phyloP scores from a whole-genome alignment of 2,113 vertebrate species.

The Callionymus lyra region DNA sequence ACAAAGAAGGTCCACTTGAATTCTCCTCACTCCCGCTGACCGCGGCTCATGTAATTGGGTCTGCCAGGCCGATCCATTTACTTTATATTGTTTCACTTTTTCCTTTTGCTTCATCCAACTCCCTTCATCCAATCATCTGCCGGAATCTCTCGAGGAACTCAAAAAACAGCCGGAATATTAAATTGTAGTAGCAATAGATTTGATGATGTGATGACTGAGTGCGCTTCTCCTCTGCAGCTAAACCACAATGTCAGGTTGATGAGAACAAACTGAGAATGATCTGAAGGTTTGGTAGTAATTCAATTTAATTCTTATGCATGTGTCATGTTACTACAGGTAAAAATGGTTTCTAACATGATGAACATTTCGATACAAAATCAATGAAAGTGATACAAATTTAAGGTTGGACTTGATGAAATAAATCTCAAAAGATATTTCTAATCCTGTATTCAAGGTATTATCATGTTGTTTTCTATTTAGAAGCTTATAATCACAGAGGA shows the following conservation, averaged over 20 bases:
- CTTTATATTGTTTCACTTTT: slow-evolving; percentile 16
- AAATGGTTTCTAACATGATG: slow-evolving; percentile 31
- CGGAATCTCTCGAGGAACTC: too few relatives aligned
- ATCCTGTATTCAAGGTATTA: slow-evolving; percentile 17
- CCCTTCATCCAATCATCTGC: background rate
- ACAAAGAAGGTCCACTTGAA: slow-evolving; percentile 18
- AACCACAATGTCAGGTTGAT: slow-evolving; percentile 21
- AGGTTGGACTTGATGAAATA: slow-evolving; percentile 11
- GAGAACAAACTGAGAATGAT: slow-evolving; percentile 29
- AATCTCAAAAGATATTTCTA: slow-evolving; percentile 7
- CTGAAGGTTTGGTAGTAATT: slow-evolving; percentile 34
- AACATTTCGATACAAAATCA: too few relatives aligned
- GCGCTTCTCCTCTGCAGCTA: too few relatives aligned
- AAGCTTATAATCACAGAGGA: slow-evolving; percentile 21
- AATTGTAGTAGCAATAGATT: too few relatives aligned
- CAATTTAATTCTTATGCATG: slow-evolving; percentile 20
- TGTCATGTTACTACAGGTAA: slow-evolving; percentile 2
- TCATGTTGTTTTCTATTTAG: slow-evolving; percentile 14
- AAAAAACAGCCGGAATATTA: too few relatives aligned
- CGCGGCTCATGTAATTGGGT: slow-evolving; percentile 42
- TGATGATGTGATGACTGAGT: too few relatives aligned
- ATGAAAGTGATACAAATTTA: background rate
- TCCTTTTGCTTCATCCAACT: slow-evolving; percentile 4
- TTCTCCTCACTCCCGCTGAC: slow-evolving; percentile 21
- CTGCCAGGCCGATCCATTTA: slow-evolving; percentile 24